Base-by-base conservation (phyloP, 2,113 vertebrate species). In the Corydoras maculifer region DNA sequence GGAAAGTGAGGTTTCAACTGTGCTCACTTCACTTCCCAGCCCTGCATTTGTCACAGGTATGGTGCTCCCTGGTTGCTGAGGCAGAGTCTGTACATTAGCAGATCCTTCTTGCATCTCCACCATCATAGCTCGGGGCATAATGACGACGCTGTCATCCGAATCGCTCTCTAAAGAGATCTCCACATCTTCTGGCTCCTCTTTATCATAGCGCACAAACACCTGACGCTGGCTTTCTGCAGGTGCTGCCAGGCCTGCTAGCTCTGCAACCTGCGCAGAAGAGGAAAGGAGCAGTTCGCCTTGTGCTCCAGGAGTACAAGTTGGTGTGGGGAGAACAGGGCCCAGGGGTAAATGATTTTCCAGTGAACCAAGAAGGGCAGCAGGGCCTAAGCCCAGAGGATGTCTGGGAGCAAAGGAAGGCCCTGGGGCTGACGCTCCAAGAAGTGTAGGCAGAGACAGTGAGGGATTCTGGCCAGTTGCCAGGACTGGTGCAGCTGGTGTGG, bases 111-210 rank as follows among this genome's bases (percentile, higher is more conserved):
- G 86, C 67, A 82, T 55, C 76, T 67, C 78, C 51, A 78, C 76
- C 75, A 72, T 73, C 78, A 93, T 89, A 5, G 92, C 92, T 4
- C 90, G 91, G 0, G 94, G 94, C 13, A 96, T 92, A 0, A 96
- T 96, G 31, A 96, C 91, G 59, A 96, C 92, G 0, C 93, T 94
- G 84, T 96, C 94, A 2, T 94, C 93, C 0, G 93, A 94, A 83
- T 96, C 93, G 0, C 94, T 96, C 30, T 90, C 93, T 75, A 96
- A 77, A 14, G 94, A 96, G 58, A 94, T 94, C 84, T 96, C 94
- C 12, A 94, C 91, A 0, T 96, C 93, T 0, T 93, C 92, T 0
- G 87, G 82, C 49, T 94, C 94, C 74, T 96, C 94, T 65, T 94
- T 91, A 68, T 96, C 92, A 0, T 93, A 96, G 59, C 93, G 93